phyloP scores from a whole-genome alignment of 2,797 vertebrate species.

The Amazona ochrocephala region DNA sequence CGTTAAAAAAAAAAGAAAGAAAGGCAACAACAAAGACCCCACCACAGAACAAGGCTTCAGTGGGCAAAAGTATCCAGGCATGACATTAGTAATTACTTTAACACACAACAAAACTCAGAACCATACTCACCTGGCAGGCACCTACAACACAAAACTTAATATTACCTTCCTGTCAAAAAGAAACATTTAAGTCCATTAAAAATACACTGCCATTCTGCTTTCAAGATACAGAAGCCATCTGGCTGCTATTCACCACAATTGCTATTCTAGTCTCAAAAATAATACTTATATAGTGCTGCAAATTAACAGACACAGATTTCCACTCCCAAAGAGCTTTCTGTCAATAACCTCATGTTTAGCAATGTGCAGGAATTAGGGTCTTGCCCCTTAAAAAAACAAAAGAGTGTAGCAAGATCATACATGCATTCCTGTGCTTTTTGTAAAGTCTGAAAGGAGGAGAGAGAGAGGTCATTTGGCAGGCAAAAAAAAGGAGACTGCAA shows the following conservation, averaged over 20 bases:
- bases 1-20: conserved; percentile 75
- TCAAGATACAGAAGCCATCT: conserved; percentile 64
- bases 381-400: background rate
- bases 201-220: conserved; percentile 70
- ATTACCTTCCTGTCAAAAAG: conserved; percentile 73
- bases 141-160: conserved; percentile 68
- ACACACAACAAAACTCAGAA: conserved; percentile 73
- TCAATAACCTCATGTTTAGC: conserved; percentile 4
- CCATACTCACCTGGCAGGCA: conserved; percentile 64
- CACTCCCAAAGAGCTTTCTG: conserved; percentile 14
- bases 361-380: background rate
- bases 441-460: conserved; percentile 29
- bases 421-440: conserved; percentile 8
- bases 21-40: conserved; percentile 59
- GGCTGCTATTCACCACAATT: conserved; percentile 69
- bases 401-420: background rate
- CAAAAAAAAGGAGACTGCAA: conserved; percentile 53
- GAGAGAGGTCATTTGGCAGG: conserved; percentile 52
- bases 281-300: conserved; percentile 59
- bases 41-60: conserved; percentile 71
- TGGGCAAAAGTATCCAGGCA: conserved; percentile 74
- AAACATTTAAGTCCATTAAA: conserved; percentile 73
- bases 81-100: conserved; percentile 77
- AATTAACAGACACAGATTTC: conserved; percentile 41
- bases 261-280: conserved; percentile 56